These are phyloP conservation scores for Eulemur rufifrons DNA, from an alignment of 2,113 vertebrate genomes.

Conservation along the genomic window DNA sequence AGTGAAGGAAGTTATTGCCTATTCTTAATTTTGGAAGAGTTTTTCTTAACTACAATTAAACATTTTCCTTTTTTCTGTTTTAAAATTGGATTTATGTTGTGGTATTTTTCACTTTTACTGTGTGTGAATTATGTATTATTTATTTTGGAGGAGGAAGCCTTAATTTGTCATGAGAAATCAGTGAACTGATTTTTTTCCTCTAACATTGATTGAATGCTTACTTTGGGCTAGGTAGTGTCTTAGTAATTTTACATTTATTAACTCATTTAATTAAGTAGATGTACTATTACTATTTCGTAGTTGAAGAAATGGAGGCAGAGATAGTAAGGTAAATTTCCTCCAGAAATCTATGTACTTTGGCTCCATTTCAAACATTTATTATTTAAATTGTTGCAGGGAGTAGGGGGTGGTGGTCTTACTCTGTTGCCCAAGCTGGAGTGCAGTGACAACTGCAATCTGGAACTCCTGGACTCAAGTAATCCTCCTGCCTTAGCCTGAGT, in stretches of 20 bases:
- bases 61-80: background rate
- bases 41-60: conserved; percentile 25
- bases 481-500: too few relatives aligned
- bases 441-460: too few relatives aligned
- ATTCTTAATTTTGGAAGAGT: conserved; percentile 10
- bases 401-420: too few relatives aligned
- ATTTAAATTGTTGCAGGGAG: background rate
- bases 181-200: background rate
- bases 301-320: background rate
- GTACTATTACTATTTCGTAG: background rate
- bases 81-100: conserved; percentile 20
- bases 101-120: background rate
- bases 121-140: background rate
- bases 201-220: background rate
- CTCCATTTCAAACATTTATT: background rate
- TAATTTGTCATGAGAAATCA: conserved; percentile 37
- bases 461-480: too few relatives aligned
- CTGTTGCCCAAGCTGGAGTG: too few relatives aligned
- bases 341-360: background rate
- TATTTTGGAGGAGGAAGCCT: conserved; percentile 16
- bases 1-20: background rate
- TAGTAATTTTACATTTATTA: background rate
- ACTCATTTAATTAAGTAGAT: background rate
- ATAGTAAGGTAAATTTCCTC: background rate
- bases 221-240: background rate